Evolutionary conservation across 2,113 vertebrate species (phyloP), one percentile per base, ranked within the genome.

Genomic region (Scartelaos histophorus): DNA sequence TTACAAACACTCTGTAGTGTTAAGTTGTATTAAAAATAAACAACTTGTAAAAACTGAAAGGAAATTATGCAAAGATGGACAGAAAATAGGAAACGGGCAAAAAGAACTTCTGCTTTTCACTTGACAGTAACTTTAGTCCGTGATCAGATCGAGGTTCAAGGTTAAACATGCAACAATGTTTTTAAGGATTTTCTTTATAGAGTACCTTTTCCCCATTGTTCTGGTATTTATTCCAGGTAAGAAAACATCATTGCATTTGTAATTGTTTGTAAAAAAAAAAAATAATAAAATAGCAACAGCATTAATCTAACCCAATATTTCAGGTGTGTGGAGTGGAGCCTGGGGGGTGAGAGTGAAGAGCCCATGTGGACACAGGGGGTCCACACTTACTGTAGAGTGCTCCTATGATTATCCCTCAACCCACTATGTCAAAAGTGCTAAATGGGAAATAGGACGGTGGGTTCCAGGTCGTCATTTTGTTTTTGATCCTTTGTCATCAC

Each of bases 51-150:
- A 29, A 29, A 29, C 29, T 29, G 29, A 29, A 29, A 29, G 29
- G 29, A 29, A 29, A 29, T 29, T 29, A 29, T 29, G 29, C 29
- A 29, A 29, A 29, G n/a, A n/a, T n/a, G n/a, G n/a, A n/a, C n/a
- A n/a, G n/a, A n/a, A n/a, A n/a, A n/a, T n/a, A n/a, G n/a, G n/a
- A n/a, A n/a, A n/a, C n/a, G n/a, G n/a, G n/a, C n/a, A n/a, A n/a
- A n/a, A n/a, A n/a, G n/a, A n/a, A n/a, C 82, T 91, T 89, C 86
- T 86, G 73, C 73, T 89, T 88, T 89, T 84, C 12, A 71, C 2
- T 0, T 12, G 21, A 29, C 29, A 71, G 22, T 74, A 10, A 17
- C 1, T 10, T 6, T 19, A 9, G 7, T 13, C 0, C 4, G 56
- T 49, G 10, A 21, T 24, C 29, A 22, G 13, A 47, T n/a, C 2